Evolutionary conservation across 2,797 vertebrate genomes (phyloP), one percentile per base, ranked within the genome.

Genomic region (Galagoides demidoff): DNA sequence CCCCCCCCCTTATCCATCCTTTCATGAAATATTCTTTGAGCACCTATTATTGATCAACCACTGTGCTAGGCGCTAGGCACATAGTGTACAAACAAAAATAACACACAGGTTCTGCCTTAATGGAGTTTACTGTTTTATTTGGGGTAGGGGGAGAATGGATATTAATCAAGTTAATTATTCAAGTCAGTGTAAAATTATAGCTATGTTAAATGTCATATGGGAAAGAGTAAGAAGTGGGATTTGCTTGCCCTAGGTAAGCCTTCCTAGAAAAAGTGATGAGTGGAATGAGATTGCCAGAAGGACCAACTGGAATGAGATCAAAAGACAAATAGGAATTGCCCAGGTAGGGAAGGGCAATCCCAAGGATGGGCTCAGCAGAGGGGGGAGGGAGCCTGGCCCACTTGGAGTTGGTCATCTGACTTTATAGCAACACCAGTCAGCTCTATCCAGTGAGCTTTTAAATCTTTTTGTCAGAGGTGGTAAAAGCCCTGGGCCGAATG

Each of bases 21-120:
- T 59, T 66, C 25, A 78, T 55, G 57, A 92, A 92, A 76, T 92
- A 61, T 34, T 83, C 90, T 92, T 57, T 88, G 79, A 90, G 57
- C 5, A 59, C 12, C 27, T 84, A 10, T 37, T 78, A 27, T 9
- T 76, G 68, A 79, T 37, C 27, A 52, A 63, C 25, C 31, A 92
- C 39, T 66, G 2, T 85, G 27, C 12, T 88, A 74, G 66, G 34
- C 59, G 52, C 39, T 61, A 68, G 23, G 68, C 34, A 90, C 20
- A 23, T 5, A 84, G 9, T 37, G 45, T 64, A 34, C 89, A 91
- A 92, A 73, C 45, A 71, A 79, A 95, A 81, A n/a, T 34, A 93
- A 70, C 4, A 10, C 27, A 37, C 14, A 59, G 19, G 20, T 43
- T 61, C 17, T 92, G 34, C 39, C 52, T n/a, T 83, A 39, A 61